Evolutionary conservation across 1,140 invertebrate genomes (phyloP).

Genomic region (Dendrolimus punctatus): DNA sequence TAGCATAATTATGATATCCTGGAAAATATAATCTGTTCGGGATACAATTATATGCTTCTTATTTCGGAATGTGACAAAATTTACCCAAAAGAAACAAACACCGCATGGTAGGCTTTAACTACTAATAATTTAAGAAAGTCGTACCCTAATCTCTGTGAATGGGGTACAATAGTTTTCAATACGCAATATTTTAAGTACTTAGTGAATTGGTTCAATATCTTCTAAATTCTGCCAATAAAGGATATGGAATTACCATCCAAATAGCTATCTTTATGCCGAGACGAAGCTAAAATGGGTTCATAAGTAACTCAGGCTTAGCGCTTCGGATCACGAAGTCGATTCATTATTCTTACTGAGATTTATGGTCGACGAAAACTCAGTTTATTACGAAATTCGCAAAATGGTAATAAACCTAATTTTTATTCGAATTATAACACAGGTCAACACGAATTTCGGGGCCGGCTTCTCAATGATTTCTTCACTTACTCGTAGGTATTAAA

Average conservation of each 20-base stretch:
- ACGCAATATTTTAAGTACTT: too few relatives aligned
- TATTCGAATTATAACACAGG: constrained; percentile 1
- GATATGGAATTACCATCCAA: constrained; percentile 4
- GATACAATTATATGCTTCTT: too few relatives aligned
- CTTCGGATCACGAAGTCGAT: constrained; percentile 17
- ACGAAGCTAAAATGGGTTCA: constrained; percentile 7
- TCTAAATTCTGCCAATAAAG: not conserved
- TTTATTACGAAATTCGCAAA: constrained; percentile 12
- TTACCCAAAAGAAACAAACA: too few relatives aligned
- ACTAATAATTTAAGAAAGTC: too few relatives aligned
- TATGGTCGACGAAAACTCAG: constrained; percentile 12
- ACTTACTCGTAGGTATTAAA: constrained; percentile 1
- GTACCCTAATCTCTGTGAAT: too few relatives aligned
- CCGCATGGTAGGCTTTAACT: too few relatives aligned
- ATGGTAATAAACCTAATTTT: constrained; percentile 5
- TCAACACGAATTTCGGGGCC: not conserved
- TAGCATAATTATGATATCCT: too few relatives aligned
- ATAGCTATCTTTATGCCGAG: constrained; percentile 4
- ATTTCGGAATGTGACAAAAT: too few relatives aligned
- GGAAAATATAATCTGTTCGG: too few relatives aligned
- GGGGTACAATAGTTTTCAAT: too few relatives aligned
- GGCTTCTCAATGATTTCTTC: not conserved
- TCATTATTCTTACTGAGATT: constrained; percentile 22
- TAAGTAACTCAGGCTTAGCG: constrained; percentile 13
- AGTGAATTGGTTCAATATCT: not conserved